These are phyloP conservation scores for Phalacrocorax aristotelis DNA, from an alignment of 2,113 vertebrate genomes.

Conservation along the genomic window DNA sequence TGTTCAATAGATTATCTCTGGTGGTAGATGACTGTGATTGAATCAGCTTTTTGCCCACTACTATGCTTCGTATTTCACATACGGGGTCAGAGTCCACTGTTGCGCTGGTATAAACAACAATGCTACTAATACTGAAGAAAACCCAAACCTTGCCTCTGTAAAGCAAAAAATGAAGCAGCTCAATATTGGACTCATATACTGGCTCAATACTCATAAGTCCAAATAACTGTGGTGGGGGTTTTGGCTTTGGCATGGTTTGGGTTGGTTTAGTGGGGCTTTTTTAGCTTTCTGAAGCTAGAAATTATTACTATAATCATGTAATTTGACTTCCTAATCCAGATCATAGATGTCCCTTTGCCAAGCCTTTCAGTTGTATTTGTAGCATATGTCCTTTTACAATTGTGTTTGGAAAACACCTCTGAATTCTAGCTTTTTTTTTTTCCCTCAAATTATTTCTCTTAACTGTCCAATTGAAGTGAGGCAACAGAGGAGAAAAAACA, in stretches of 20 bases:
- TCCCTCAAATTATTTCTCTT: not conserved
- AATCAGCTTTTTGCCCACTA: not conserved
- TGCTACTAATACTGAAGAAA: not conserved
- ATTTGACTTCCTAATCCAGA: not conserved
- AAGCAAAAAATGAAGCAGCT: not conserved
- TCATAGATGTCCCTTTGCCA: not conserved
- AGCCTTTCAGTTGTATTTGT: not conserved
- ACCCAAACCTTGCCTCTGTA: not conserved
- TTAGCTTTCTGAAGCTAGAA: not conserved
- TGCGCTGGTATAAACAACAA: not conserved
- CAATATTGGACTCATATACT: not conserved
- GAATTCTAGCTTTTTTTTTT: not conserved
- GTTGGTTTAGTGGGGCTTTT: not conserved
- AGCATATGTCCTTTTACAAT: not conserved
- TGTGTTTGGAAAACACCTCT: not conserved
- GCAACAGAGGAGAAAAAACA: not conserved
- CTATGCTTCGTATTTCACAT: not conserved
- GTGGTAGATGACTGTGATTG: not conserved
- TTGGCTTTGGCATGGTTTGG: not conserved
- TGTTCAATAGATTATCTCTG: not conserved
- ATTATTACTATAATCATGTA: not conserved
- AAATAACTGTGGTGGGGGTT: rapidly evolving
- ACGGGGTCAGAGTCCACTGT: not conserved
- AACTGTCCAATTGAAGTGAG: not conserved
- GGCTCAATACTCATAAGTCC: too few relatives aligned